Conservation (phyloP, 2,888 invertebrate species). For the Xylota segnis region DNA sequence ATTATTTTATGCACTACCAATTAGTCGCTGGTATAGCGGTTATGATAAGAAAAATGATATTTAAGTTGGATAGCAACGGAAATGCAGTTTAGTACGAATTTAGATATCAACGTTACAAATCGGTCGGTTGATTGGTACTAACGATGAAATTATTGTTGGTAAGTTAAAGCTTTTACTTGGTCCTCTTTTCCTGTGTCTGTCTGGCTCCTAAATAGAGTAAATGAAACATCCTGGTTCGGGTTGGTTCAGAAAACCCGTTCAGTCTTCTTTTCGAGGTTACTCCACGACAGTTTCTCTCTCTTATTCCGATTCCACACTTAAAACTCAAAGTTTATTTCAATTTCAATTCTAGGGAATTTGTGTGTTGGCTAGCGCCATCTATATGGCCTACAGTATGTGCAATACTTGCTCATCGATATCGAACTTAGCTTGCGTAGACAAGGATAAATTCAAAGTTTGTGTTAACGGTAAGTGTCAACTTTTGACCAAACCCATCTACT, state of each 20-base stretch:
- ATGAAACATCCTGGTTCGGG: too few species aligned
- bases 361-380: not conserved
- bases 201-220: too few species aligned
- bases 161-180: too few species aligned
- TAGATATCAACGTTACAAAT: not conserved
- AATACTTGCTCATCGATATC: not conserved
- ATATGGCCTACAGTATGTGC: constrained; percentile 1
- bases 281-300: too few species aligned
- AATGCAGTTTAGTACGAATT: constrained; percentile 2
- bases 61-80: constrained; percentile 7
- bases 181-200: too few species aligned
- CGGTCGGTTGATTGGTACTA: not conserved
- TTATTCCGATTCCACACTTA: too few species aligned
- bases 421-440: constrained; percentile 3
- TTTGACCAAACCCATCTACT: not conserved
- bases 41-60: constrained; percentile 14
- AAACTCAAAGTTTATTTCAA: too few species aligned
- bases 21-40: not conserved
- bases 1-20: not conserved
- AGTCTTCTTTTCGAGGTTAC: too few species aligned
- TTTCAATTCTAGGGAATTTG: constrained; percentile 1
- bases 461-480: not conserved
- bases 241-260: too few species aligned
- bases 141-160: constrained; percentile 13
- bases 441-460: constrained; percentile 7